Conservation (phyloP, 2,888 invertebrate genomes). For the Sminthurides aquaticus region DNA sequence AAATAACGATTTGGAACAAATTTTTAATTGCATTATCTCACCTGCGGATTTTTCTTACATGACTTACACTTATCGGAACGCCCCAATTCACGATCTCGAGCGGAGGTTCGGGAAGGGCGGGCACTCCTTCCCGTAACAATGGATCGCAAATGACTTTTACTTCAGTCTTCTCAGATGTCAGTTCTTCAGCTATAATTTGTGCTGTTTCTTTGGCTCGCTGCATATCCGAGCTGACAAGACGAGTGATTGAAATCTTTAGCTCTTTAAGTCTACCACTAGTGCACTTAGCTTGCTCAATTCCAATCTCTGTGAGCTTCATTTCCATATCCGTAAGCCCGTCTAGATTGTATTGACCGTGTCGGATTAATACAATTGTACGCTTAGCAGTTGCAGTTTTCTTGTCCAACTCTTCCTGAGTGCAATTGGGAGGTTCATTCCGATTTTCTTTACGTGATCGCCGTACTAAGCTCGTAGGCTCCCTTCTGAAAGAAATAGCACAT, state of each 20-base stretch:
- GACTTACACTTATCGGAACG: constrained; percentile 16
- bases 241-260: constrained; percentile 69
- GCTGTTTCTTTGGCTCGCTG: constrained; percentile 87
- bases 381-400: constrained; percentile 57
- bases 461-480: constrained; percentile 15
- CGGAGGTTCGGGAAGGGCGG: constrained; percentile 88
- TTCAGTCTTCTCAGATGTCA: constrained; percentile 46
- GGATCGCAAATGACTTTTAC: constrained; percentile 59
- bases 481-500: constrained; percentile 1
- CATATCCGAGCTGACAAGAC: constrained; percentile 83
- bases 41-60: not conserved
- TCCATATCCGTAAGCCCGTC: constrained; percentile 64
- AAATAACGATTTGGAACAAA: constrained; percentile 33
- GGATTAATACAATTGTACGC: constrained; percentile 78
- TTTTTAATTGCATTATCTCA: not conserved
- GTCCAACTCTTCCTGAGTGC: constrained; percentile 60
- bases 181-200: constrained; percentile 63
- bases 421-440: constrained; percentile 46
- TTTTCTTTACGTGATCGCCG: not conserved
- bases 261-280: constrained; percentile 72
- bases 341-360: constrained; percentile 90
- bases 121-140: constrained; percentile 84
- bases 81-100: constrained; percentile 66
- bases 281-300: constrained; percentile 68
- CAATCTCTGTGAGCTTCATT: constrained; percentile 69